Evolutionary conservation across 2,888 invertebrate species (phyloP).

Genomic region (Galerucella pusilla): DNA sequence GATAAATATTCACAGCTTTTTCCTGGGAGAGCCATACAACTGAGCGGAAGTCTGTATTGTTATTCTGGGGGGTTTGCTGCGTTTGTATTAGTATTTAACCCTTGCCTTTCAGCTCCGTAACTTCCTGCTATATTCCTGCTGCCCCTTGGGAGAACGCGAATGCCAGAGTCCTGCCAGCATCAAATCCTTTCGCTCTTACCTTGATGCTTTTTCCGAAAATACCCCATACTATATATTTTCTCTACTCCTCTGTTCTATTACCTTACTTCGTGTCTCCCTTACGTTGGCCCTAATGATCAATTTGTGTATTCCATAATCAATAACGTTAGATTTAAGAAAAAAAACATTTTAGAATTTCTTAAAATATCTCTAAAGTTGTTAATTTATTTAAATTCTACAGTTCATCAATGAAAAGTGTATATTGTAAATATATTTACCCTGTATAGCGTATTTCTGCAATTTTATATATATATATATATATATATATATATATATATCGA

Average conservation of each 20-base stretch:
- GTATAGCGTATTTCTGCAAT: no score
- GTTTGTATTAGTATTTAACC: slow-evolving; percentile 66
- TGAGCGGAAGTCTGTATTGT: slow-evolving; percentile 64
- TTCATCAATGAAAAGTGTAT: no score
- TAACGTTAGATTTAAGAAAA: neutral
- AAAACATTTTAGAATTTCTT: neutral
- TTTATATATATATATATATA: no score
- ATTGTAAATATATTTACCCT: no score
- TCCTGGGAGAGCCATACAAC: slow-evolving; percentile 66
- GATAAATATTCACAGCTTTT: slow-evolving; percentile 67
- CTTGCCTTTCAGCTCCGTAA: slow-evolving; percentile 65
- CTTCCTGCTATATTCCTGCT: slow-evolving; percentile 63
- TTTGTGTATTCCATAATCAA: slow-evolving; percentile 7
- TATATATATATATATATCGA: no score
- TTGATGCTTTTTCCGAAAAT: slow-evolving; percentile 41
- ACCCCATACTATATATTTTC: slow-evolving; percentile 26
- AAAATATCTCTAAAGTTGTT: neutral
- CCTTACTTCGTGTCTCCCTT: slow-evolving; percentile 9
- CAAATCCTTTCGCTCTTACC: slow-evolving; percentile 44
- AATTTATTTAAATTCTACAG: no score
- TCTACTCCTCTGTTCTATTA: slow-evolving; percentile 10
- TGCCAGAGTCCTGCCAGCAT: slow-evolving; percentile 45
- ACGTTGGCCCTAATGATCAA: neutral
- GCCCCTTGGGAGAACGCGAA: slow-evolving; percentile 61
- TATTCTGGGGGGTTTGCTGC: slow-evolving; percentile 64